Evolutionary conservation across 2,113 vertebrate species (phyloP), one percentile per base, ranked within the genome.

Genomic region (Nesogale talazaci): DNA sequence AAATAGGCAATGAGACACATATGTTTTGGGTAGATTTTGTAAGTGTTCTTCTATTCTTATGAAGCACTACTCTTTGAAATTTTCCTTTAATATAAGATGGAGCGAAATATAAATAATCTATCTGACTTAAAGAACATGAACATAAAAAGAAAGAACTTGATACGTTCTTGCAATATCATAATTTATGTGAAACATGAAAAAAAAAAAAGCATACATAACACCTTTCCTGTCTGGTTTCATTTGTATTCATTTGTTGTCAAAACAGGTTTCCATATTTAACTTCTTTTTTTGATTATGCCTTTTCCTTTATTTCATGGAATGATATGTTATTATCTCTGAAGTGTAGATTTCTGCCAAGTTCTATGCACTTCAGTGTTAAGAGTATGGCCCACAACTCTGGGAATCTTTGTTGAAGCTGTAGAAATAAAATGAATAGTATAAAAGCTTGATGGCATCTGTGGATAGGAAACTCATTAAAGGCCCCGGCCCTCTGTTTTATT

Each of bases 391-490:
- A 98, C 98, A 98, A 98, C 98, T 98, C 98, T 98, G 98, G 98
- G 98, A 98, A 98, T 97, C 96, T 98, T 98, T 97, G 97, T 98
- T 97, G 97, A 98, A 98, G 98, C 98, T 98, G 98, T 98, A 97
- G 97, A 98, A 98, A 98, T 98, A 97, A 98, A 98, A 98, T 98
- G 98, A 98, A 99, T 98, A 97, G 98, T 98, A 98, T 98, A 98
- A 98, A 98, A 98, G 98, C 98, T 97, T 98, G 98, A 98, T 98
- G 98, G 98, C 98, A 98, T 98, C 98, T 98, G 98, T 98, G 98
- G 98, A 98, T 98, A 98, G 98, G 98, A 98, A 98, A 98, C 98
- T 98, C 98, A 98, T 98, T 98, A 98, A 98, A 98, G 98, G 97
- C 98, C 96, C 98, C 98, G 98, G 98, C 97, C 98, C 98, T 98